Evolutionary conservation across 2,113 vertebrate species (phyloP).

Genomic region (Crotalus viridis): DNA sequence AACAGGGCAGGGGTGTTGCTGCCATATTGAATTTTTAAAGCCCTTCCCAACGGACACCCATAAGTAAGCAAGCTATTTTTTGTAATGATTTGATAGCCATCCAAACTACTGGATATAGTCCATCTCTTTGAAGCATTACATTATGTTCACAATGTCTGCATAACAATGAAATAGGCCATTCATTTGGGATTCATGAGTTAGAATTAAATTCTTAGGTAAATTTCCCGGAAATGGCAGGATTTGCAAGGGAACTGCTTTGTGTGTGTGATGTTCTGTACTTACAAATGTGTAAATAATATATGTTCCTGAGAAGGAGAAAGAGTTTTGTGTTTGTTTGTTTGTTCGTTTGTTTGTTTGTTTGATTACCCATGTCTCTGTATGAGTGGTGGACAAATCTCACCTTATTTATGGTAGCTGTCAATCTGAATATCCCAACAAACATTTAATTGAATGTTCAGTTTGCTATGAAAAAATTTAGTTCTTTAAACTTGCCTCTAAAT

Average conservation of each 20-base stretch:
- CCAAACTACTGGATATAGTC: background rate
- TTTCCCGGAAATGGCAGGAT: background rate
- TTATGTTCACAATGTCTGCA: background rate
- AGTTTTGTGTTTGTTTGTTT: background rate
- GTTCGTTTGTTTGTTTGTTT: too few relatives aligned
- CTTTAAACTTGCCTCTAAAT: conserved; percentile 55
- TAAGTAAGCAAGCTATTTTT: background rate
- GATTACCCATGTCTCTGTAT: background rate
- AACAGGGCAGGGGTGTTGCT: background rate
- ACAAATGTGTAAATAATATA: background rate
- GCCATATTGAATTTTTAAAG: background rate
- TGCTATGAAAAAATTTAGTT: conserved; percentile 34
- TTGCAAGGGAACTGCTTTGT: background rate
- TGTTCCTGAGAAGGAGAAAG: background rate
- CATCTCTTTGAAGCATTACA: background rate
- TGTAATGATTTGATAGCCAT: background rate
- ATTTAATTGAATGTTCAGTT: conserved; percentile 24
- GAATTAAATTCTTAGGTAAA: background rate
- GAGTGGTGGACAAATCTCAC: conserved; percentile 13
- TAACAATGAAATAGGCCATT: background rate
- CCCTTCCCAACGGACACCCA: background rate
- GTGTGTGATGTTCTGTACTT: background rate
- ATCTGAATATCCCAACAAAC: conserved; percentile 35
- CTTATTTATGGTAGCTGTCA: conserved; percentile 14
- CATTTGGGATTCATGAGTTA: background rate